Evolutionary conservation across 2,113 vertebrate genomes (phyloP).

Genomic region (Neotoma lepida): DNA sequence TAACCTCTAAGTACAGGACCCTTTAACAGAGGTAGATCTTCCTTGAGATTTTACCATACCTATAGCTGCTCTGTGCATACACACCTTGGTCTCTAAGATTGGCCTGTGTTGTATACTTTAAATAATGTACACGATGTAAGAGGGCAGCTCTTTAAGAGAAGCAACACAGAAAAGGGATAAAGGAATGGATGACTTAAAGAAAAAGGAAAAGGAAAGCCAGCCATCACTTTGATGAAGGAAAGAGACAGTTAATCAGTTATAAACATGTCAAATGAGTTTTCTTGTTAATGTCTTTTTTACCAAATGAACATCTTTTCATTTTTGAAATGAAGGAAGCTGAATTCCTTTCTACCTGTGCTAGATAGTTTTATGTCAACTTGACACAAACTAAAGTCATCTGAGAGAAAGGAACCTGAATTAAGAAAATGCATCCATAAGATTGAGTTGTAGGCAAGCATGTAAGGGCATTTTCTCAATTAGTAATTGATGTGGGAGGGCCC

Average conservation of each 20-base stretch:
- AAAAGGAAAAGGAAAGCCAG: constrained; percentile 18
- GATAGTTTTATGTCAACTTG: background rate
- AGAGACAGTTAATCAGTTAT: background rate
- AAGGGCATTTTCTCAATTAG: background rate
- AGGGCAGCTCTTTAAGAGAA: constrained; percentile 11
- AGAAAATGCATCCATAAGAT: background rate
- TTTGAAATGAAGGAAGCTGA: constrained; percentile 23
- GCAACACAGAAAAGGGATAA: background rate
- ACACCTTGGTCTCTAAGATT: background rate
- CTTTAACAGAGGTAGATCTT: constrained; percentile 1
- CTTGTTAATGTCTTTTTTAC: constrained; percentile 13
- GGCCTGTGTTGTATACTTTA: constrained; percentile 25
- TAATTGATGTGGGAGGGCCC: background rate
- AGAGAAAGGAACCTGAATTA: background rate
- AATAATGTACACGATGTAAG: background rate
- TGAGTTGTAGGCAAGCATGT: background rate
- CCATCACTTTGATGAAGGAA: constrained; percentile 14
- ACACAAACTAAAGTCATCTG: background rate
- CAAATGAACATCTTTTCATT: constrained; percentile 36
- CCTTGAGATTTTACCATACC: background rate
- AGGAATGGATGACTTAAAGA: background rate
- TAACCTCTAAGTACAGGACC: constrained; percentile 21
- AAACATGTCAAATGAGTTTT: constrained; percentile 27
- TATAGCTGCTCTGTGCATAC: background rate
- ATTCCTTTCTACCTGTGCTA: background rate